Conservation (phyloP, 2,888 invertebrate genomes). For the Machimus rusticus region DNA sequence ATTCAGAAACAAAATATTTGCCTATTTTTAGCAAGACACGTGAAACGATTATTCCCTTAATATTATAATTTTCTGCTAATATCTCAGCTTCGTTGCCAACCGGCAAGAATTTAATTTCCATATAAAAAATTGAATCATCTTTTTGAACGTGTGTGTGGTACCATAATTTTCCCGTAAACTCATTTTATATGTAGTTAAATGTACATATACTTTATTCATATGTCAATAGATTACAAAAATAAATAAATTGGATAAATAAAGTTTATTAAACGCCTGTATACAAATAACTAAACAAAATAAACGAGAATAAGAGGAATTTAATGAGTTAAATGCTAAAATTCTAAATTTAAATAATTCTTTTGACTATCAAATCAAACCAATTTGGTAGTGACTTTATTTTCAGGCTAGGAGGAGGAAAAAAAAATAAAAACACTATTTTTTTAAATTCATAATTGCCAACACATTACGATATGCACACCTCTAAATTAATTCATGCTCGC, state of each 20-base stretch:
- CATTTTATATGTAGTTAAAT: too few relatives aligned
- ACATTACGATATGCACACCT: too few relatives aligned
- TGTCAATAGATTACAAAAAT: background rate
- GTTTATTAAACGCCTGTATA: too few relatives aligned
- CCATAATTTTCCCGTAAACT: too few relatives aligned
- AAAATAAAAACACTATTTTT: too few relatives aligned
- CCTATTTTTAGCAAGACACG: background rate
- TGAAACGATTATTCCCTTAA: background rate
- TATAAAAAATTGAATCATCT: background rate
- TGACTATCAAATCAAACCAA: background rate
- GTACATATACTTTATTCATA: too few relatives aligned
- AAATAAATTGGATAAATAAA: background rate
- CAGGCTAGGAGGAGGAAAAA: background rate
- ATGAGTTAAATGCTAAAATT: background rate
- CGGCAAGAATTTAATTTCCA: background rate
- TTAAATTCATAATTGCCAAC: too few relatives aligned
- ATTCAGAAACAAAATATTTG: too few relatives aligned
- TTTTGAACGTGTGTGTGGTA: background rate
- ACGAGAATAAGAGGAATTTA: background rate
- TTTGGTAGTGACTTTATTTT: background rate
- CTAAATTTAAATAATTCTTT: background rate
- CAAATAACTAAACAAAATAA: too few relatives aligned
- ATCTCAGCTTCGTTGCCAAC: background rate
- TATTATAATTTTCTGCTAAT: background rate
- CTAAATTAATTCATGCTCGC: background rate